phyloP scores from a whole-genome alignment of 30 jellyfish, hydroid and myxozoan species.

The Turritopsis dohrnii region DNA sequence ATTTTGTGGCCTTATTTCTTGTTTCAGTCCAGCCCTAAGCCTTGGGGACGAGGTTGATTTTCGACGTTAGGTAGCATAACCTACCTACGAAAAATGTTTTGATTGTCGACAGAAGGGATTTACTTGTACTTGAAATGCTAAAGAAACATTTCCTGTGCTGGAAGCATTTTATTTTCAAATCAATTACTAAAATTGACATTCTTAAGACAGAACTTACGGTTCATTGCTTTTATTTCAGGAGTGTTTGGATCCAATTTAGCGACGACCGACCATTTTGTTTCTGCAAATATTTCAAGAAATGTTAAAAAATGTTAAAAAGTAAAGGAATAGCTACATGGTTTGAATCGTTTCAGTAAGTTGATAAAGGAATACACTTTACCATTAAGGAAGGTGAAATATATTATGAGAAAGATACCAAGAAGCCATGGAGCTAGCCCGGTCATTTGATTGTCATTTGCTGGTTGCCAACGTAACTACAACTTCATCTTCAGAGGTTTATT shows the following conservation, averaged over 20 bases:
- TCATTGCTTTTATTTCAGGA: background rate
- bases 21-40: too few species aligned
- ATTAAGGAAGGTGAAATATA: background rate
- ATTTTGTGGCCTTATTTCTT: too few species aligned
- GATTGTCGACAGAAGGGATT: too few species aligned
- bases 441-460: background rate
- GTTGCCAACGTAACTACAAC: background rate
- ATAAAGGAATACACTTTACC: background rate
- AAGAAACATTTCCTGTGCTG: too few species aligned
- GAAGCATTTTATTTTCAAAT: too few species aligned
- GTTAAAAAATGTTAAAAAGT: too few species aligned
- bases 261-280: background rate
- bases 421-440: background rate
- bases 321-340: background rate
- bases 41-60: too few species aligned
- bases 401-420: background rate
- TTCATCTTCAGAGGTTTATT: background rate
- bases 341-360: background rate
- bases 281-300: background rate
- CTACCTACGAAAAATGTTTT: too few species aligned
- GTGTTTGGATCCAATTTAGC: background rate
- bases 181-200: background rate
- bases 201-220: background rate
- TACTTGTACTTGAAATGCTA: too few species aligned
- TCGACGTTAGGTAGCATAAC: too few species aligned